Conservation (phyloP, 1,140 invertebrate species). For the Dreissena polymorpha region DNA sequence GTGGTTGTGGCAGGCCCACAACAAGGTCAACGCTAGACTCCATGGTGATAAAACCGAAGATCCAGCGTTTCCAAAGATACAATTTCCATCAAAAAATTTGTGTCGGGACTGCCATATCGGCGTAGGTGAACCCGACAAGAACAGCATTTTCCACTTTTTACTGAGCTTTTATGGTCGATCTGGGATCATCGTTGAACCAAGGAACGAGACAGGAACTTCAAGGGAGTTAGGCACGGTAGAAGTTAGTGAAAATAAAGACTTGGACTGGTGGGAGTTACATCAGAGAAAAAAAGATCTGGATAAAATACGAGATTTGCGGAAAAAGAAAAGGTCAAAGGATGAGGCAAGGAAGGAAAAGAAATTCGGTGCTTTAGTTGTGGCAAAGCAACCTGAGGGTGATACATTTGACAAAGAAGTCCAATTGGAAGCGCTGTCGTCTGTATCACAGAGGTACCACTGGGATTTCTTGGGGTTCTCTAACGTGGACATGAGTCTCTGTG, state of each 20-base stretch:
- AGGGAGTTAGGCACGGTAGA: neutral
- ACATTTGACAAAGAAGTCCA: neutral
- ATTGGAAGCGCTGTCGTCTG: neutral
- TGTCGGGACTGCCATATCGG: conserved; percentile 86
- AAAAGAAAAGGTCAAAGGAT: conserved; percentile 50
- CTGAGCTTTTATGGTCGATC: conserved; percentile 85
- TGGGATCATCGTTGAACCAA: conserved; percentile 53
- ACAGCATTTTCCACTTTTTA: conserved; percentile 88
- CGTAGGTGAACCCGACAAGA: conserved; percentile 83
- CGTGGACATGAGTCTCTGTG: conserved; percentile 88
- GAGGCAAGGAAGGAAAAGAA: conserved; percentile 24
- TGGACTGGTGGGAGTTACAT: conserved; percentile 74
- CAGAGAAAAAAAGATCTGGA: conserved; percentile 68
- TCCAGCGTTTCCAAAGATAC: conserved; percentile 92
- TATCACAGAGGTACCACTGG: neutral
- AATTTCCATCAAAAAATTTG: conserved; percentile 88
- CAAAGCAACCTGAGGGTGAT: conserved; percentile 1
- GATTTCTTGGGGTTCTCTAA: conserved; percentile 69
- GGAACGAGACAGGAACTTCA: conserved; percentile 7
- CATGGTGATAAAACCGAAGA: conserved; percentile 94
- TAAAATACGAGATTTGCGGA: conserved; percentile 61
- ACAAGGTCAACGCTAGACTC: conserved; percentile 91
- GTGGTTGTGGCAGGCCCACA: conserved; percentile 98
- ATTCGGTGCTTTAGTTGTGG: neutral
- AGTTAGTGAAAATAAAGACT: conserved; percentile 34